These are phyloP conservation scores for Plutella xylostella DNA, from an alignment of 2,888 invertebrate species.

Conservation along the genomic window DNA sequence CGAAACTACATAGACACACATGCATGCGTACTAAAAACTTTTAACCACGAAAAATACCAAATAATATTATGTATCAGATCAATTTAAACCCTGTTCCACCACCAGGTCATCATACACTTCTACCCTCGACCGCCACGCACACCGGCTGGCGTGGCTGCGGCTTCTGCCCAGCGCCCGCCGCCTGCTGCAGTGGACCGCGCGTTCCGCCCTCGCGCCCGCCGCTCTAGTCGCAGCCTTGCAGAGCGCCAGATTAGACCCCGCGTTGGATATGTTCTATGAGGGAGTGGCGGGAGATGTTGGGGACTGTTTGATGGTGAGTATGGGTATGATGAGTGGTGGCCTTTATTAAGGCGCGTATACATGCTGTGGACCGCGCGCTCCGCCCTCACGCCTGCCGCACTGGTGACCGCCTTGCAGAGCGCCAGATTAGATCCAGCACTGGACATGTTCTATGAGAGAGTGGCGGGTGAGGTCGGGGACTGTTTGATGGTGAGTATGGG, in stretches of 20 bases:
- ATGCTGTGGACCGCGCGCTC: constrained; percentile 43
- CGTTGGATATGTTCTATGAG: constrained; percentile 43
- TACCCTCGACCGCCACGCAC: constrained; percentile 28
- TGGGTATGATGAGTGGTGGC: no score
- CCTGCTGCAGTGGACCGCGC: constrained; percentile 39
- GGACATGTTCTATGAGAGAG: constrained; percentile 39
- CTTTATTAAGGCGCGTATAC: no score
- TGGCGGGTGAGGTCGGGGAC: constrained; percentile 30
- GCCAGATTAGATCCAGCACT: constrained; percentile 48
- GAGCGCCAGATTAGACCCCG: constrained; percentile 44
- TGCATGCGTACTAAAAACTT: no score
- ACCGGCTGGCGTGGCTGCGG: constrained; percentile 45
- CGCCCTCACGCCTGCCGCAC: constrained; percentile 38
- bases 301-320: no score
- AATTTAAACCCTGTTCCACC: no score
- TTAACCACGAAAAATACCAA: no score
- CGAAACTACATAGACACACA: no score
- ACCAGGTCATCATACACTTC: constrained; percentile 36
- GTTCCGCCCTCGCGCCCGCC: constrained; percentile 43
- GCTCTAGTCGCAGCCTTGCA: constrained; percentile 38
- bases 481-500: no score
- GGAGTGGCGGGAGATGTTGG: constrained; percentile 29
- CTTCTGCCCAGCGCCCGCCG: constrained; percentile 30
- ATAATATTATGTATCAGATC: no score
- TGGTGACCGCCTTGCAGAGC: constrained; percentile 36